Evolutionary conservation across 2,113 vertebrate genomes (phyloP), one percentile per base, ranked within the genome.

Genomic region (Lophura nycthemera): DNA sequence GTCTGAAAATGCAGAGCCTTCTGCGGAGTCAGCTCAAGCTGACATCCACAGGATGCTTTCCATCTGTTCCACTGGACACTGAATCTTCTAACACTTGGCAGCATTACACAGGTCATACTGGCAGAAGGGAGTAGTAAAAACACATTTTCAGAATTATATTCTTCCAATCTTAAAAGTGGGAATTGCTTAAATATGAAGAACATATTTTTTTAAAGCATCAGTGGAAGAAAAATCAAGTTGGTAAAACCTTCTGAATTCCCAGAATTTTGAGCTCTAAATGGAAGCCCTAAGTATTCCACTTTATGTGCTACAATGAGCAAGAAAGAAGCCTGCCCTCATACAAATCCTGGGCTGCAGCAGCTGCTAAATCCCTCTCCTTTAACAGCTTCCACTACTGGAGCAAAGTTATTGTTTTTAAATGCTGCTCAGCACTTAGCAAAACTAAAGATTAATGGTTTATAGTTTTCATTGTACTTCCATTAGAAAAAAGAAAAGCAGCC

Each of bases 371-470:
- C 90, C 82, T 92, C 86, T 82, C 73, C 76, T 90, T 72, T 95
- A 92, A 88, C 20, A 10, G 93, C 87, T 95, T 75, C 71, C 95
- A 88, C 93, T 78, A 95, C 79, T 9, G 60, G 95, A 97, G 87
- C 94, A 93, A 91, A 93, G 88, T 89, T 95, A 96, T 97, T 97
- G 90, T 88, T 97, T 96, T 91, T 81, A 97, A 97, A 95, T 95
- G 88, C 75, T 96, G 94, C 86, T 83, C 82, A 60, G 94, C 89
- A 97, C 79, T 96, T 96, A 74, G 86, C 81, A 96, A 97, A 97
- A 96, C 94, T 80, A 92, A 91, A 97, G 97, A 95, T 97, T 96
- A 97, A 97, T 95, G 90, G 87, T 88, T 97, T 97, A 95, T 96
- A 94, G 94, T 95, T 96, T 92, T 95, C 93, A 95, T 96, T 94